phyloP scores from a whole-genome alignment of 1,140 invertebrate species.

The Phymastichus coffea region DNA sequence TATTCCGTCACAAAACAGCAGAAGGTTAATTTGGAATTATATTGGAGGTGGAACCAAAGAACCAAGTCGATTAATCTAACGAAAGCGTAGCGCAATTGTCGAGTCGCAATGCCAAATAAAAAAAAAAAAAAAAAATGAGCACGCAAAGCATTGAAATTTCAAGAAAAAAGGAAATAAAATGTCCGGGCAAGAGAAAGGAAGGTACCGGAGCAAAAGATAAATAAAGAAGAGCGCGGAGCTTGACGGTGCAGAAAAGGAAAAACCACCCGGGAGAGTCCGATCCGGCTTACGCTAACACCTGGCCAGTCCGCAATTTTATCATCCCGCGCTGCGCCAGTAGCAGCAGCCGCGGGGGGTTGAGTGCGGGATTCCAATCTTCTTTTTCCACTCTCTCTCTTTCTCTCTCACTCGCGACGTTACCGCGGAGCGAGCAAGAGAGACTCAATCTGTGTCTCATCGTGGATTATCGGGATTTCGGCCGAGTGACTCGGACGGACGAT shows the following conservation, averaged over 20 bases:
- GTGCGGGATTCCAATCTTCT: constrained; percentile 53
- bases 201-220: not conserved
- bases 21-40: too few relatives aligned
- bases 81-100: too few relatives aligned
- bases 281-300: constrained; percentile 52
- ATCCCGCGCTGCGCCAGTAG: constrained; percentile 39
- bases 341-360: not conserved
- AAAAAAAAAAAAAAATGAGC: too few relatives aligned
- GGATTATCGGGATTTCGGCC: constrained; percentile 53
- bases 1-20: too few relatives aligned
- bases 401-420: too few relatives aligned
- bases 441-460: constrained; percentile 56
- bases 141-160: too few relatives aligned
- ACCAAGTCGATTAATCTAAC: too few relatives aligned
- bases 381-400: constrained; percentile 32
- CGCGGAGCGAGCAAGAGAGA: constrained; percentile 40
- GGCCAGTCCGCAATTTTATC: constrained; percentile 52
- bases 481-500: constrained; percentile 28
- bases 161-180: not conserved
- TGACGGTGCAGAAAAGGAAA: too few relatives aligned
- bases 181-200: not conserved
- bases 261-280: constrained; percentile 31
- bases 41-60: too few relatives aligned
- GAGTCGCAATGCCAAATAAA: too few relatives aligned
- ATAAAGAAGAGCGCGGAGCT: constrained; percentile 1